Evolutionary conservation across 2,113 vertebrate species (phyloP).

Genomic region (Perca schrenkii): DNA sequence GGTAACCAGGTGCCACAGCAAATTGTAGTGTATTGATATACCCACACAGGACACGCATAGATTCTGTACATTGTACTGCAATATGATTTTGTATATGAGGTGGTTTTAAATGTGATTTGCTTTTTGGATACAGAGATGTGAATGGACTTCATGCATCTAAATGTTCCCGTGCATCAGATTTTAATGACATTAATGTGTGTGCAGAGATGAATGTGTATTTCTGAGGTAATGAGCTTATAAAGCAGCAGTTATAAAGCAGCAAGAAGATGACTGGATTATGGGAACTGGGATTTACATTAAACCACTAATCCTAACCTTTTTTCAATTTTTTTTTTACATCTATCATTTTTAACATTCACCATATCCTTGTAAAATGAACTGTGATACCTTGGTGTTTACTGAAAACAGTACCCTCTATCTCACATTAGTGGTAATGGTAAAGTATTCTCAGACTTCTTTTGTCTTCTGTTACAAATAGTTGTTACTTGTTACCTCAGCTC

Average conservation of each 20-base stretch:
- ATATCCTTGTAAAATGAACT: background rate
- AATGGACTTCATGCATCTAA: background rate
- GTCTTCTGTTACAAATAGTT: background rate
- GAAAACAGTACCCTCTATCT: conserved; percentile 3
- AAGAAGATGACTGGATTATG: background rate
- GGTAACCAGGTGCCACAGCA: conserved; percentile 52
- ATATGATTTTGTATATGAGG: background rate
- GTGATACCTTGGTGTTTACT: background rate
- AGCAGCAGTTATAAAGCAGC: background rate
- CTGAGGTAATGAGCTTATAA: conserved; percentile 12
- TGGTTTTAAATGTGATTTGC: background rate
- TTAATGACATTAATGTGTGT: conserved; percentile 17
- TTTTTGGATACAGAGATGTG: background rate
- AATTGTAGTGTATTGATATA: conserved; percentile 1
- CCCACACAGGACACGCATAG: background rate
- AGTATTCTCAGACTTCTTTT: background rate
- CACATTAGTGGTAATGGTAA: no score
- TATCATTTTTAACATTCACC: background rate
- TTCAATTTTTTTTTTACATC: background rate
- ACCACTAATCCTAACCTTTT: background rate
- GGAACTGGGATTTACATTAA: conserved; percentile 7
- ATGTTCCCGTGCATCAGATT: conserved; percentile 23
- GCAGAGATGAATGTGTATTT: background rate
- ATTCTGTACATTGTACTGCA: background rate
- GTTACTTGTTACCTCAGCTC: background rate